phyloP scores from a whole-genome alignment of 2,888 invertebrate genomes.

The Schizaphis graminum region DNA sequence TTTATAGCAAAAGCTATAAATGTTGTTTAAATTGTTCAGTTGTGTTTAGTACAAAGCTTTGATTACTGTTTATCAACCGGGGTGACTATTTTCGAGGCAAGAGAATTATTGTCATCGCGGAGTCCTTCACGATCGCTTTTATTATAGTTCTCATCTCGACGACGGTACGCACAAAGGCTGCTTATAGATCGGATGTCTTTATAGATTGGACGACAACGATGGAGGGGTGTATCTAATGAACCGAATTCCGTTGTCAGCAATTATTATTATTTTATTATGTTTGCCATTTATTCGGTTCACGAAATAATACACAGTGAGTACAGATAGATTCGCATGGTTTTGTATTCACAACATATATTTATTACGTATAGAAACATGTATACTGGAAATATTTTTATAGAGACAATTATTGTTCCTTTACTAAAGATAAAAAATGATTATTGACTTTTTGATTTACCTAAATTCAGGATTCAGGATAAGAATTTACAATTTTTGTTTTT shows the following conservation, averaged over 20 bases:
- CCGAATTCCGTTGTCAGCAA: conserved; percentile 49
- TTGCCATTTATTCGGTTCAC: conserved; percentile 33
- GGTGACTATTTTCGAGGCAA: background rate
- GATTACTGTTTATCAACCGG: conserved; percentile 36
- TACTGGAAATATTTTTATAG: background rate
- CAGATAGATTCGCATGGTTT: background rate
- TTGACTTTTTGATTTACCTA: background rate
- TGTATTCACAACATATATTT: background rate
- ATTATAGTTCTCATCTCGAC: background rate
- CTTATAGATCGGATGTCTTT: background rate
- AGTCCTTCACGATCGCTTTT: background rate
- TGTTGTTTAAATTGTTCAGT: background rate
- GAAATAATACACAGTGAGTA: background rate
- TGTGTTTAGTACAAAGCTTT: background rate
- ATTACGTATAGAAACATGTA: background rate
- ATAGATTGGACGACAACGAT: background rate
- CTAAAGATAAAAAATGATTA: background rate
- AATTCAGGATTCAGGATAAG: background rate
- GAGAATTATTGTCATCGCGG: conserved; percentile 10
- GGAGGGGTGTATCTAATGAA: conserved; percentile 36
- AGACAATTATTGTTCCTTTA: background rate
- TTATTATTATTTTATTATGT: conserved; percentile 47
- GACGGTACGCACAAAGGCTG: background rate
- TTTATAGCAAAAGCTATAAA: background rate
- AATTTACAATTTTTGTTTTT: background rate